Percentiles rank a stretch among this genome's conserved stretches.
Conservation (phyloP, 1,140 invertebrate species). For the Phthorimaea operculella region DNA sequence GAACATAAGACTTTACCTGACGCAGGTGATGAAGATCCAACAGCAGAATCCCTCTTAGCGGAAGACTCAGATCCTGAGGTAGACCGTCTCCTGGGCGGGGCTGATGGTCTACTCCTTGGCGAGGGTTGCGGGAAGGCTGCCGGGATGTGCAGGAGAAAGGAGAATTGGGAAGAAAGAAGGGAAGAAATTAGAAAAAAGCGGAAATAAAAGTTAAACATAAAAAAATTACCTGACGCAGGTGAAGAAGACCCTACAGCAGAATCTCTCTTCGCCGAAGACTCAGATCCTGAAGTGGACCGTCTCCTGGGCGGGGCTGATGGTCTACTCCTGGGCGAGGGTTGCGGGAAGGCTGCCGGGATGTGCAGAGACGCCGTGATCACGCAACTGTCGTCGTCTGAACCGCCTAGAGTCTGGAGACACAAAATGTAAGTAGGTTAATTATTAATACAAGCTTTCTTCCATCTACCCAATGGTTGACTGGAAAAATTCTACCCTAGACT, state of each 20-base stretch:
- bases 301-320: slow-evolving; percentile 30
- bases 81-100: slow-evolving; percentile 35
- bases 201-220: too few species aligned
- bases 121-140: slow-evolving; percentile 43
- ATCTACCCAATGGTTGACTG: too few species aligned
- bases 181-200: too few species aligned
- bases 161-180: too few species aligned
- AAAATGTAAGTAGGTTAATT: slow-evolving; percentile 39
- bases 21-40: too few species aligned
- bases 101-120: slow-evolving; percentile 20
- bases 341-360: slow-evolving; percentile 71
- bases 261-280: slow-evolving; percentile 44
- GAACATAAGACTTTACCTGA: too few species aligned
- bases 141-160: too few species aligned
- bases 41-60: slow-evolving; percentile 47
- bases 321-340: slow-evolving; percentile 14
- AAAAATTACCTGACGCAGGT: too few species aligned
- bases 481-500: too few species aligned
- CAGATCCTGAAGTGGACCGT: slow-evolving; percentile 46
- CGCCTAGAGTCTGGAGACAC: slow-evolving; percentile 29
- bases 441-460: too few species aligned
- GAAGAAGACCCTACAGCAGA: slow-evolving; percentile 35
- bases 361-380: slow-evolving; percentile 85
- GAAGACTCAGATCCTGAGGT: slow-evolving; percentile 46
- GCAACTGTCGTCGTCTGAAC: slow-evolving; percentile 66